A percentile compares a stretch with the other conserved stretches of the same genome.
Conservation (phyloP, 1,140 invertebrate species). For the Paraescarpia echinospica region DNA sequence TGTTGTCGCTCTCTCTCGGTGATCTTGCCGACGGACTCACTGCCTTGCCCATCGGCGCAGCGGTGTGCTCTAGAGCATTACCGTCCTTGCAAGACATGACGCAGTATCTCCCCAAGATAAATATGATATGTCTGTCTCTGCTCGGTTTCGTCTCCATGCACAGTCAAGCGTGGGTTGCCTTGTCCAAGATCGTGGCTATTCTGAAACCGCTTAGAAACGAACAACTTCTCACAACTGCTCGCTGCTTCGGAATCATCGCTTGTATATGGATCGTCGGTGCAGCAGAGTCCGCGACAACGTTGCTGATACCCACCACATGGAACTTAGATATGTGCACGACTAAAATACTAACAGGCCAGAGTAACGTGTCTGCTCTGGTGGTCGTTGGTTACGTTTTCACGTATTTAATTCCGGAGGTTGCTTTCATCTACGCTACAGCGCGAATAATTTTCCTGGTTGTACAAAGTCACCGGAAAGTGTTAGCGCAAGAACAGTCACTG, state of each 20-base stretch:
- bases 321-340: background rate
- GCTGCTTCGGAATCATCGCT: background rate
- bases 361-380: background rate
- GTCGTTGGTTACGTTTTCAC: background rate
- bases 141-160: background rate
- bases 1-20: background rate
- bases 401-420: background rate
- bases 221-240: background rate
- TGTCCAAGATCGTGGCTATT: background rate
- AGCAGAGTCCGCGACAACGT: background rate
- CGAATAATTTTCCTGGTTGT: background rate
- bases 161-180: background rate
- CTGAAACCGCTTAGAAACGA: background rate
- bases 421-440: background rate
- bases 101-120: background rate
- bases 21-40: background rate
- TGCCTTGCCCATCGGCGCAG: background rate
- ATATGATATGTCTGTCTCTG: background rate
- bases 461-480: background rate
- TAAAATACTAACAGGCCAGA: background rate
- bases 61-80: background rate
- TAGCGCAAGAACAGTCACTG: background rate
- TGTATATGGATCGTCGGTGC: background rate
- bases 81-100: background rate
- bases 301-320: background rate